Percentiles rank a stretch among this genome's conserved stretches.
Conservation (phyloP, 2,113 vertebrate genomes). For the Colinus virginianus region DNA sequence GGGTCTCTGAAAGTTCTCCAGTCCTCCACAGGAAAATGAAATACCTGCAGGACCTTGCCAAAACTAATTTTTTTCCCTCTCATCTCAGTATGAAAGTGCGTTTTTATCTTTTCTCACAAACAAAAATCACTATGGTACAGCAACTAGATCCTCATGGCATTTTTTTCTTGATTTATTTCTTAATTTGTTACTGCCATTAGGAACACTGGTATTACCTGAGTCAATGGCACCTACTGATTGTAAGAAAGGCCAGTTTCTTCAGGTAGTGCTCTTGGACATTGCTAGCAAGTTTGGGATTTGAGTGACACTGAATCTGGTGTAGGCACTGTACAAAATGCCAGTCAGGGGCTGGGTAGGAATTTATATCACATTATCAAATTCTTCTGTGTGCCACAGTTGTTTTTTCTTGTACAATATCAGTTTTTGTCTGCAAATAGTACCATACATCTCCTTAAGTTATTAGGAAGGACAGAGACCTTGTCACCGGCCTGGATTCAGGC, state of each 20-base stretch:
- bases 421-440: not conserved
- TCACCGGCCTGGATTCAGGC: not conserved
- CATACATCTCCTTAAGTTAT: not conserved
- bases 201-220: not conserved
- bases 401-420: not conserved
- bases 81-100: not conserved
- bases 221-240: not conserved
- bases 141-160: not conserved
- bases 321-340: not conserved
- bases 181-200: not conserved
- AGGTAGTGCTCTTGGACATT: not conserved
- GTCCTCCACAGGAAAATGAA: not conserved
- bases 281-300: not conserved
- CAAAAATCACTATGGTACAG: not conserved
- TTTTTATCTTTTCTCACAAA: not conserved
- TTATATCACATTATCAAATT: not conserved
- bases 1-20: not conserved
- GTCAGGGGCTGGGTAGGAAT: not conserved
- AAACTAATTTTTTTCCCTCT: not conserved
- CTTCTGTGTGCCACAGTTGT: not conserved
- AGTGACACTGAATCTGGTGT: not conserved
- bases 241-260: not conserved
- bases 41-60: not conserved
- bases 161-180: not conserved
- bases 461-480: not conserved